A percentile compares a stretch with the other conserved stretches of the same genome.
phyloP scores from a whole-genome alignment of 1,140 invertebrate species.

The Portunus trituberculatus region DNA sequence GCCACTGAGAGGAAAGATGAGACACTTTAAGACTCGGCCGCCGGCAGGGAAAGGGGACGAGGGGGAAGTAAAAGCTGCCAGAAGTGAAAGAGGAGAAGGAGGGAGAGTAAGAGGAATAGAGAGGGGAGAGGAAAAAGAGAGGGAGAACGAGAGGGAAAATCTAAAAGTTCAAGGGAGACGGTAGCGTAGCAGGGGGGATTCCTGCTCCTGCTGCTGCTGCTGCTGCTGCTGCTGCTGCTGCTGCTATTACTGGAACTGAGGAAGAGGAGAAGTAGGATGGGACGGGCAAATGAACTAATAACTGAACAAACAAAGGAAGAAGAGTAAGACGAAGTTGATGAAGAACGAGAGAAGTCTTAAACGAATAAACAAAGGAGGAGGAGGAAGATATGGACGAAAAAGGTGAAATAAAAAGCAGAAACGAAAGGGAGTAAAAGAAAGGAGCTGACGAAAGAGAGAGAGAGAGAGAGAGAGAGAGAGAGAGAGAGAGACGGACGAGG shows the following conservation, averaged over 20 bases:
- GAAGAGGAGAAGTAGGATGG: neutral
- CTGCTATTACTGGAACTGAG: neutral
- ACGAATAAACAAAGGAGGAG: neutral
- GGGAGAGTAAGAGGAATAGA: conserved; percentile 8
- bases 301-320: neutral
- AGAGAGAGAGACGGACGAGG: neutral
- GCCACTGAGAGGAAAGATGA: conserved; percentile 33
- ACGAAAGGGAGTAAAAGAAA: neutral
- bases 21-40: conserved; percentile 11
- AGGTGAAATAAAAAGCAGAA: conserved; percentile 5
- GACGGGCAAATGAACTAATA: neutral
- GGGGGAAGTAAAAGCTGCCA: neutral
- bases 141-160: neutral
- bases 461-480: neutral
- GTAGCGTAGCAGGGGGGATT: neutral
- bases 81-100: conserved; percentile 25
- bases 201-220: neutral
- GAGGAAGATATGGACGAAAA: neutral
- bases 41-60: neutral
- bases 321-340: neutral
- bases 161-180: neutral
- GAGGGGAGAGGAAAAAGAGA: neutral
- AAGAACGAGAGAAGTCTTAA: neutral
- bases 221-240: neutral
- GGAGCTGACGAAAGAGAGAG: neutral